Conservation (phyloP, 2,888 invertebrate species). For the Eupithecia centaureata region DNA sequence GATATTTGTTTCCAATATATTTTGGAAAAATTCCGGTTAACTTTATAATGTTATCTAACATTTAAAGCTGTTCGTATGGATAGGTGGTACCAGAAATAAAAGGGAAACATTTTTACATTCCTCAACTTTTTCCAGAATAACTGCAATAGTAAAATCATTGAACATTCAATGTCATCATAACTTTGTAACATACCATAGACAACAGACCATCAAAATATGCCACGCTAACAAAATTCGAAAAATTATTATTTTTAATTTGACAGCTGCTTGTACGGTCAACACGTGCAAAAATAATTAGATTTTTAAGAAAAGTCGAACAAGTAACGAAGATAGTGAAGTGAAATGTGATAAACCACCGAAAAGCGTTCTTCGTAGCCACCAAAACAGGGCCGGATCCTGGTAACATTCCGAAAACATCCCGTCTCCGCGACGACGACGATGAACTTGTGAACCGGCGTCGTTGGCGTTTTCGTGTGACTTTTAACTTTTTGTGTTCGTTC, state of each 20-base stretch:
- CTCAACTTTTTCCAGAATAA: neutral
- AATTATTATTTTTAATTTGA: constrained; percentile 59
- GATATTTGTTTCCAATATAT: neutral
- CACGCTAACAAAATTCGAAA: constrained; percentile 65
- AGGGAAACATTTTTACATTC: neutral
- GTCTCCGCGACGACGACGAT: constrained; percentile 75
- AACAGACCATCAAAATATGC: constrained; percentile 56
- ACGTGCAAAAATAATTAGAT: constrained; percentile 52
- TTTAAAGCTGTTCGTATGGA: neutral
- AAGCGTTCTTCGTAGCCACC: constrained; percentile 43
- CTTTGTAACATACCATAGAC: constrained; percentile 52
- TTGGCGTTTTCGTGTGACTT: constrained; percentile 76
- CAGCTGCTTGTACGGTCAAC: constrained; percentile 57
- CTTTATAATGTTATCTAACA: neutral
- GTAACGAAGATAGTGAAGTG: constrained; percentile 41
- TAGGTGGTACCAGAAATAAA: too few species aligned
- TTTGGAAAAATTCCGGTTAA: constrained; percentile 2
- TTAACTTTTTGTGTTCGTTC: constrained; percentile 76
- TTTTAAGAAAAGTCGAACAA: constrained; percentile 29
- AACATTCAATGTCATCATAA: constrained; percentile 22
- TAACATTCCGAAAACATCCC: constrained; percentile 79
- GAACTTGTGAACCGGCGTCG: constrained; percentile 83
- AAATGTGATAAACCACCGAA: constrained; percentile 45
- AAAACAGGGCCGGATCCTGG: constrained; percentile 64
- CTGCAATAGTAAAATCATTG: neutral